Conservation (phyloP, 2,888 invertebrate genomes). For the Andrena bucephala region DNA sequence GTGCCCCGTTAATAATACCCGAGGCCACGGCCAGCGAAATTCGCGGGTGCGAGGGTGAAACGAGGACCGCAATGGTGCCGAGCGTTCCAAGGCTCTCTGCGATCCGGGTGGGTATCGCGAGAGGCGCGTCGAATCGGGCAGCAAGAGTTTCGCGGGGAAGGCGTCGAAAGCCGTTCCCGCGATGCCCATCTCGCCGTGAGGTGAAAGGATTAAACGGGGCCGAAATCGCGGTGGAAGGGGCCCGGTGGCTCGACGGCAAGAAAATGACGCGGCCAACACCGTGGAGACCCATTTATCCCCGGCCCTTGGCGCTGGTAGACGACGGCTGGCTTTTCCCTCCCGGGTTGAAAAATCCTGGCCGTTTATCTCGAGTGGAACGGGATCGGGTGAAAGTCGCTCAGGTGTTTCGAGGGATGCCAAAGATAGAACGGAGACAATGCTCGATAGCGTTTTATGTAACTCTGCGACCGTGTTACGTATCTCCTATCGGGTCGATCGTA, state of each 20-base stretch:
- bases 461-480: conserved; percentile 37
- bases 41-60: not conserved
- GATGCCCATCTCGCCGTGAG: conserved; percentile 48
- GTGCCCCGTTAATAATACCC: conserved; percentile 18
- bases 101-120: not conserved
- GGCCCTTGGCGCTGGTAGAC: conserved; percentile 19
- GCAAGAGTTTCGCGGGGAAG: conserved; percentile 34
- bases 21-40: conserved; percentile 1
- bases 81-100: not conserved
- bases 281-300: conserved; percentile 24
- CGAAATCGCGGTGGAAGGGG: conserved; percentile 14
- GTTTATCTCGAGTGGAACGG: conserved; percentile 42
- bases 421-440: conserved; percentile 66
- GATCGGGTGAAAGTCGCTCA: conserved; percentile 68
- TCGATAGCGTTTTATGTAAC: conserved; percentile 67
- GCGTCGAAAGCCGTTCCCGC: conserved; percentile 22
- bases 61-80: not conserved
- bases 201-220: conserved; percentile 66
- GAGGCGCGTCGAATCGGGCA: conserved; percentile 19
- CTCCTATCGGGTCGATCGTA: conserved; percentile 32
- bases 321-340: conserved; percentile 1
- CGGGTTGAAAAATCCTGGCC: conserved; percentile 20
- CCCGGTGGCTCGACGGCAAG: conserved; percentile 17
- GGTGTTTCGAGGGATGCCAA: conserved; percentile 56
- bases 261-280: conserved; percentile 38